Percentiles rank a stretch among this genome's conserved stretches.
Conservation (phyloP, 2,888 invertebrate genomes). For the Spodoptera picta region DNA sequence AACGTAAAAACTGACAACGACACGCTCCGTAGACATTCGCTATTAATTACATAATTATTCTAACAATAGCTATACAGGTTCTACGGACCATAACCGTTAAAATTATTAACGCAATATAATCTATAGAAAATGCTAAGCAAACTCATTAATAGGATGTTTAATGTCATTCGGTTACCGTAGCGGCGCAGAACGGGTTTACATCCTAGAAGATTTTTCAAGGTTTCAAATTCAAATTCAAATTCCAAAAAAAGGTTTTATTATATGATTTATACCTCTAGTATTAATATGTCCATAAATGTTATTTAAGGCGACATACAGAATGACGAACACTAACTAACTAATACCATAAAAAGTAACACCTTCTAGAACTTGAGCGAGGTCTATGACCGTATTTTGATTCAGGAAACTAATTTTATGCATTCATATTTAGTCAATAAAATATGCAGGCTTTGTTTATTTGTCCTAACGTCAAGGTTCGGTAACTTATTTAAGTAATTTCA, state of each 20-base stretch:
- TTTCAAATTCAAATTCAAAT: not conserved
- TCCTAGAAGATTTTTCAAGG: conserved; percentile 6
- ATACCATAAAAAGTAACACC: not conserved
- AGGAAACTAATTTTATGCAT: not conserved
- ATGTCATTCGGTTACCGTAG: too few species aligned
- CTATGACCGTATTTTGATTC: not conserved
- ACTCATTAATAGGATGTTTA: conserved; percentile 1
- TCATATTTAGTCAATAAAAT: not conserved
- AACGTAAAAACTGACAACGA: too few species aligned
- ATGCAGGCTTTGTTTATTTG: conserved; percentile 1
- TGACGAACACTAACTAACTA: not conserved
- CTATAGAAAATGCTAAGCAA: conserved; percentile 1
- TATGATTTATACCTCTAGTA: too few species aligned
- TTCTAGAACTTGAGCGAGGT: conserved; percentile 1
- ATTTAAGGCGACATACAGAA: too few species aligned
- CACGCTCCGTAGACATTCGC: too few species aligned
- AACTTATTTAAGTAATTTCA: too few species aligned
- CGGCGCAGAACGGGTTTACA: conserved; percentile 1
- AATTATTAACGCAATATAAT: conserved; percentile 1
- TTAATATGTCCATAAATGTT: too few species aligned
- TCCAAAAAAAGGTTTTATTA: not conserved
- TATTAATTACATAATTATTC: too few species aligned
- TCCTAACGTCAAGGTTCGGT: not conserved
- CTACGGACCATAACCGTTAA: conserved; percentile 7
- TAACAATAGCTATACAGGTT: not conserved